phyloP scores from a whole-genome alignment of 2,888 invertebrate genomes.

The Mesorhabditis spiculigera region DNA sequence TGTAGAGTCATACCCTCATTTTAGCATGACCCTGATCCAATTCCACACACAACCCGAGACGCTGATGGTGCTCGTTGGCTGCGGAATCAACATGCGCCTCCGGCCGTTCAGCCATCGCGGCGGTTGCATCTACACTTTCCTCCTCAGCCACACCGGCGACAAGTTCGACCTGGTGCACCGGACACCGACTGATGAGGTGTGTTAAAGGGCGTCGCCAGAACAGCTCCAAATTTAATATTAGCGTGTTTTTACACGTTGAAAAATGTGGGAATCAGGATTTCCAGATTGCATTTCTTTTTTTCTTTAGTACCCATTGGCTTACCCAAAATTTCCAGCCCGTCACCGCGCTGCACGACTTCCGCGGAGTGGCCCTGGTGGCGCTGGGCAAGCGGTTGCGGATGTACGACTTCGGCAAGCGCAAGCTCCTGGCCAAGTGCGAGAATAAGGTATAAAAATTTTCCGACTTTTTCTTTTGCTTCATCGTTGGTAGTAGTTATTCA shows the following conservation, averaged over 20 bases:
- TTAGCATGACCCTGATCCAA: conserved; percentile 70
- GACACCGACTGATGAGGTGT: conserved; percentile 66
- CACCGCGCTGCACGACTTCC: conserved; percentile 81
- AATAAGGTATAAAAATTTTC: conserved; percentile 69
- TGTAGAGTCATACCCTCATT: conserved; percentile 18
- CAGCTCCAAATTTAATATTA: not conserved
- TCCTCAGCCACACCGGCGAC: conserved; percentile 68
- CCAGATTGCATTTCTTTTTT: not conserved
- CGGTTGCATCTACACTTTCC: conserved; percentile 58
- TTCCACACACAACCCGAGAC: conserved; percentile 71
- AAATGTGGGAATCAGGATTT: not conserved
- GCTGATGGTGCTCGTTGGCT: conserved; percentile 77
- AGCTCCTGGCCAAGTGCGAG: conserved; percentile 92
- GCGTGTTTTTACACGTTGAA: not conserved
- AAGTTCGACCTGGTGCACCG: conserved; percentile 86
- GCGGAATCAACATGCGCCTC: conserved; percentile 82
- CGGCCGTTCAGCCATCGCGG: conserved; percentile 67
- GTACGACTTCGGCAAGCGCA: conserved; percentile 94
- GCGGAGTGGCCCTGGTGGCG: conserved; percentile 84
- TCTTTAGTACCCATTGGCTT: too few species aligned
- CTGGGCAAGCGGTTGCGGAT: conserved; percentile 85
- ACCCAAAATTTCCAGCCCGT: conserved; percentile 42
- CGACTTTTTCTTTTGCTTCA: too few species aligned
- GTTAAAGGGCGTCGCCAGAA: not conserved
- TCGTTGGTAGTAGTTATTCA: too few species aligned